Percentiles rank a stretch among this genome's conserved stretches.
phyloP scores from a whole-genome alignment of 2,797 vertebrate genomes.

The Takifugu ocellatus region DNA sequence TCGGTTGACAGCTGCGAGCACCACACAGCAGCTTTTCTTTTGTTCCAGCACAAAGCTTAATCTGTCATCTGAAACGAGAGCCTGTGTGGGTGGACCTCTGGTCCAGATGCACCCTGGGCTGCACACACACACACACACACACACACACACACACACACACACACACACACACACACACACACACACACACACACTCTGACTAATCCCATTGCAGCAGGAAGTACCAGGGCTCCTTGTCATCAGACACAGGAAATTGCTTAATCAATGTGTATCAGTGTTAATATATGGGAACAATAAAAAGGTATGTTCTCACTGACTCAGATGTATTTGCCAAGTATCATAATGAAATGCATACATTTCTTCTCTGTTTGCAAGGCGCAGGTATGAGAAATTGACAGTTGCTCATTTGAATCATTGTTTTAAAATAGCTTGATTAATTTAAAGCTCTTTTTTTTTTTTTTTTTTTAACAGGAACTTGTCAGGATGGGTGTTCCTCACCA shows the following conservation, averaged over 20 bases:
- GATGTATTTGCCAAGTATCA: too few species aligned
- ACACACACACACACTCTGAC: conserved; percentile 4
- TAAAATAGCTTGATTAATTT: not conserved
- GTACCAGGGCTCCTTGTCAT: conserved; percentile 41
- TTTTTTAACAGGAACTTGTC: conserved; percentile 85
- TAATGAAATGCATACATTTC: too few species aligned
- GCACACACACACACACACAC: conserved; percentile 4
- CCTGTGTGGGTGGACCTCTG: conserved; percentile 59
- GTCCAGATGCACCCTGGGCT: conserved; percentile 56
- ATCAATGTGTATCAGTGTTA: conserved; percentile 47
- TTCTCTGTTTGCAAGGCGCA: not conserved
- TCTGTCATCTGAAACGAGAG: conserved; percentile 43
- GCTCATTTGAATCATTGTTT: not conserved
- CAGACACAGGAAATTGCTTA: conserved; percentile 60
- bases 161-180: conserved; percentile 3
- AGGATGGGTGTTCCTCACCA: conserved; percentile 97
- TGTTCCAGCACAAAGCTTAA: conserved; percentile 53
- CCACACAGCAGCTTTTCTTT: conserved; percentile 43
- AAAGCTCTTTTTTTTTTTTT: not conserved
- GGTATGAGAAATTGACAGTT: not conserved
- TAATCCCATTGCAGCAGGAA: conserved; percentile 41
- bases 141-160: conserved; percentile 2
- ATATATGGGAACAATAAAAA: too few species aligned
- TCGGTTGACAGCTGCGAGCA: not conserved
- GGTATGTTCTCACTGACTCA: too few species aligned